Evolutionary conservation across 1,140 invertebrate species (phyloP).

Genomic region (Branchinecta lynchi): DNA sequence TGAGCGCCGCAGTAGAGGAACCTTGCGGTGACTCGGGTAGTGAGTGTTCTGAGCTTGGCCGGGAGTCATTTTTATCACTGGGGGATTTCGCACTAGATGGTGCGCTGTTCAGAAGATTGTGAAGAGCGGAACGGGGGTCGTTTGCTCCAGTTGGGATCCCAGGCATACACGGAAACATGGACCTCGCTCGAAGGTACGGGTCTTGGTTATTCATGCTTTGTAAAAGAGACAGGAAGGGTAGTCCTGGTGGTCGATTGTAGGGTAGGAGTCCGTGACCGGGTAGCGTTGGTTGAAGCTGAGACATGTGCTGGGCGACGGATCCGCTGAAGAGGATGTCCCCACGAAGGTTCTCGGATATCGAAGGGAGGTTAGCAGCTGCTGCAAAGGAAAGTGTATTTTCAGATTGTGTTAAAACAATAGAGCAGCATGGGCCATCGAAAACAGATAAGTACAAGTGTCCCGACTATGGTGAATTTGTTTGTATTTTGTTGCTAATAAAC

Average conservation of each 20-base stretch:
- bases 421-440: too few relatives aligned
- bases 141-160: too few relatives aligned
- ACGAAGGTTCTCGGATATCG: background rate
- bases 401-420: background rate
- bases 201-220: slow-evolving; percentile 1
- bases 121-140: too few relatives aligned
- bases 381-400: background rate
- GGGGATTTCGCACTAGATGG: background rate
- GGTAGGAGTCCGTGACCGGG: background rate
- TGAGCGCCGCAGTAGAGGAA: background rate
- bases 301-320: background rate
- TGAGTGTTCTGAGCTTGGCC: background rate
- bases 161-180: background rate
- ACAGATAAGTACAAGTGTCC: background rate
- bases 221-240: background rate
- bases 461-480: background rate
- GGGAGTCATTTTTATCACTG: background rate
- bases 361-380: background rate
- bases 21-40: background rate
- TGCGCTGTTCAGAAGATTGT: background rate
- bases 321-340: background rate
- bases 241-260: background rate
- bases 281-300: background rate
- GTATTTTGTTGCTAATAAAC: too few relatives aligned
- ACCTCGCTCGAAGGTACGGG: background rate